Base-by-base conservation (phyloP, 2,888 invertebrate species). In the Strigamia transsilvanica region DNA sequence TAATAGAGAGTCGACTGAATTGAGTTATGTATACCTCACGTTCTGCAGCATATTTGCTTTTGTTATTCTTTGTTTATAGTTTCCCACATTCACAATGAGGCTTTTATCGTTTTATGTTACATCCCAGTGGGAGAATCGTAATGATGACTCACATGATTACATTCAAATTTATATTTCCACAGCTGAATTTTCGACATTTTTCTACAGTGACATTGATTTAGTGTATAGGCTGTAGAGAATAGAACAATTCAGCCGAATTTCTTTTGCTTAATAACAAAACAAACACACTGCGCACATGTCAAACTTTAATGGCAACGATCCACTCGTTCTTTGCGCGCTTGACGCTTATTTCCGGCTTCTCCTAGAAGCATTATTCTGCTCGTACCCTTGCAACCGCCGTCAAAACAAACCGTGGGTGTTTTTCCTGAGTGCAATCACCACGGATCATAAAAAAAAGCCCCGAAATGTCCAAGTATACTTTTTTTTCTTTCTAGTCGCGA, bases 281-380 rank as follows among this genome's bases (percentile, higher is more conserved):
- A 2, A 13, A 13, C 18, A 27, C 27, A 27, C 23, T 32, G 12
- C 27, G n/a, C 73, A 73, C 27, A 27, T 32, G 32, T 73, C 73
- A 73, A 73, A 73, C 13, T 13, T n/a, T 73, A 73, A 73, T 73
- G 32, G 73, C 73, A 73, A 73, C 32, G 15, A 73, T 73, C 73
- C 73, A 56, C 18, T 10, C 27, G 12, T 73, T 73, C 15, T 73
- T 27, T 23, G 32, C 73, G 9, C 27, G 27, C 66, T 66, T 66
- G 73, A 73, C 13, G 73, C 23, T 73, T 73, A 73, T 73, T 73
- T 73, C 73, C 73, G 73, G 73, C 32, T 73, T 73, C 32, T 73
- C 73, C 73, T 73, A 32, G 32, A 9, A 23, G 27, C 73, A 7
- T 21, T 27, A 27, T 56, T 18, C 21, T 18, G n/a, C 66, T 61